Evolutionary conservation across 2,888 invertebrate species (phyloP).

Genomic region (Myopa testacea): DNA sequence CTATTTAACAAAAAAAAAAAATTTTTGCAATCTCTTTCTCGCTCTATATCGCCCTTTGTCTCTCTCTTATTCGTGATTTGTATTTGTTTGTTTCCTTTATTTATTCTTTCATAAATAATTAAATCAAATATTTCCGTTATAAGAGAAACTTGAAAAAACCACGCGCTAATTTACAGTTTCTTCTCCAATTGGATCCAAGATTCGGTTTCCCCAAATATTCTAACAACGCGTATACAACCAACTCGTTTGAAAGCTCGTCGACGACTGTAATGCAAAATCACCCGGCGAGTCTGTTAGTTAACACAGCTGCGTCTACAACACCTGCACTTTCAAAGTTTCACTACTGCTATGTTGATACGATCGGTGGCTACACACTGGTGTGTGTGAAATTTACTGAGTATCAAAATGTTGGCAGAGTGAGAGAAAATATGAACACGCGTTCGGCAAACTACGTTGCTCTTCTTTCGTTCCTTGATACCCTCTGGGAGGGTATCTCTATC

Average conservation of each 20-base stretch:
- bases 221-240: constrained; percentile 21
- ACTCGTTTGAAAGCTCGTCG: constrained; percentile 31
- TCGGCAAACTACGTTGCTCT: too few relatives aligned
- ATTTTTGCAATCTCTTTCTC: too few relatives aligned
- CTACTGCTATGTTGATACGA: not conserved
- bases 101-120: not conserved
- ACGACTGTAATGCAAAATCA: constrained; percentile 24
- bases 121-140: constrained; percentile 28
- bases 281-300: not conserved
- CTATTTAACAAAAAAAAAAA: not conserved
- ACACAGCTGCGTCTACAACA: constrained; percentile 1
- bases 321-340: too few relatives aligned
- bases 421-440: too few relatives aligned
- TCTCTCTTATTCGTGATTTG: not conserved
- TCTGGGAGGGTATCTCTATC: too few relatives aligned
- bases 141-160: constrained; percentile 12
- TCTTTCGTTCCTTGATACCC: too few relatives aligned
- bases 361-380: too few relatives aligned
- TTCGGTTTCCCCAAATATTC: not conserved
- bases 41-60: not conserved
- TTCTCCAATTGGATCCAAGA: not conserved
- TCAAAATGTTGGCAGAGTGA: too few relatives aligned
- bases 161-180: constrained; percentile 25
- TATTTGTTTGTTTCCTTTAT: not conserved
- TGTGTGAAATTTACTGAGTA: too few relatives aligned